Base-by-base conservation (phyloP, 2,888 invertebrate genomes). In the Cheilosia impressa region DNA sequence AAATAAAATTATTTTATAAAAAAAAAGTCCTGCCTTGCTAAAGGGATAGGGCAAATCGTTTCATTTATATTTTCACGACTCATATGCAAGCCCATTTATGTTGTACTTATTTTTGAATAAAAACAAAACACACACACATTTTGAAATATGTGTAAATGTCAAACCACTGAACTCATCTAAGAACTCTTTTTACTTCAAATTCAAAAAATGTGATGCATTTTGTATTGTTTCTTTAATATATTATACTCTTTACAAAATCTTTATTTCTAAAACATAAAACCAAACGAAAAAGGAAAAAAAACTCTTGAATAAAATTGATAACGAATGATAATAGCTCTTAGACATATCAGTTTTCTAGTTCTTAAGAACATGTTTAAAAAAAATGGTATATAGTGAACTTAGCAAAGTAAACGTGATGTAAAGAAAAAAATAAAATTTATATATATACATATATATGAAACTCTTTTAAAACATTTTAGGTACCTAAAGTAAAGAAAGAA, bases 241-340 rank as follows among this genome's bases (percentile, higher is more conserved):
- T 60, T 78, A 78, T 60, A 76, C 76, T 57, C 31, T 58, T 34
- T 69, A 66, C 41, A 53, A 72, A 73, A 71, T 27, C 53, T 58
- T 63, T 65, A 53, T 72, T 79, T 84, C 69, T 15, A 52, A 69
- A 53, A 53, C 50, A 68, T 62, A 77, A 55, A 82, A 72, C 19
- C 52, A 68, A 63, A 81, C 43, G 43, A 75, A 62, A 60, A 38
- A 63, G 17, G 62, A 68, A 76, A 63, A 60, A 60, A 69, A 80
- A 60, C 45, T 66, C 79, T 85, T 87, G 60, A 83, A 87, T 75
- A 82, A 88, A 90, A 88, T 89, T 89, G 89, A 90, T 90, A 91
- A 91, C 91, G 91, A 91, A 91, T 90, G 91, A 92, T 92, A 92
- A 92, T 92, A 92, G 91, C 89, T 91, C 90, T 91, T 92, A 91